Base-by-base conservation (phyloP, 1,140 invertebrate species). In the Diorhabda elongata region DNA sequence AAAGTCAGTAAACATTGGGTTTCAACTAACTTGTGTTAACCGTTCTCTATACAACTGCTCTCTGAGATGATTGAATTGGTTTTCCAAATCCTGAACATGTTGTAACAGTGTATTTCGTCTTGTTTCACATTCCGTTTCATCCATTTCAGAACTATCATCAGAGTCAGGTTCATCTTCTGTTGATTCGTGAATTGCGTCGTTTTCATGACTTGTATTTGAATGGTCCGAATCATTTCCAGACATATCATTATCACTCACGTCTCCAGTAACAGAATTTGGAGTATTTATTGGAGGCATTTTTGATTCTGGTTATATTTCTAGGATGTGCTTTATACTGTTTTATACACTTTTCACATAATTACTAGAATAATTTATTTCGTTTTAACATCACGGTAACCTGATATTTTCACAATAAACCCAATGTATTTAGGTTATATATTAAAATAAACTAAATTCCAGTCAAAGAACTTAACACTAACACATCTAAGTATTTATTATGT, bases 1-100 rank as follows among this genome's bases (percentile, higher is more conserved):
- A 26, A 0, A 88, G 85, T 42, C 96, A 82, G 57, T 9, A 5
- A 58, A 58, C 7, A 58, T 58, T 26, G 26, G 26, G 26, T 26
- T 26, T 26, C 26, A 41, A 5, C 44, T 65, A 5, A 65, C 64
- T 79, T 93, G 90, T 44, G 84, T 86, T 71, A 95, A 89, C 71
- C 95, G 84, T 81, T 98, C 96, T 70, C 87, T 86, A 79, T 96
- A 97, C 44, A 97, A 84, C 80, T 96, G 92, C 80, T 98, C 95
- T 74, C 93, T 88, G 0, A 98, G 83, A 11, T 92, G 84, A 45
- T 87, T 85, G 82, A 98, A 98, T 78, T 97, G 94, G 69, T 88
- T 87, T 84, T 98, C 96, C 62, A 98, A 80, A 80, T 96, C 93
- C 5, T 88, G 87, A 78, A 97, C 84, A 81, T 95, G 93, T 76